A percentile compares a stretch with the other conserved stretches of the same genome.
phyloP scores from a whole-genome alignment of 2,888 invertebrate species.

The Caenorhabditis panamensis region DNA sequence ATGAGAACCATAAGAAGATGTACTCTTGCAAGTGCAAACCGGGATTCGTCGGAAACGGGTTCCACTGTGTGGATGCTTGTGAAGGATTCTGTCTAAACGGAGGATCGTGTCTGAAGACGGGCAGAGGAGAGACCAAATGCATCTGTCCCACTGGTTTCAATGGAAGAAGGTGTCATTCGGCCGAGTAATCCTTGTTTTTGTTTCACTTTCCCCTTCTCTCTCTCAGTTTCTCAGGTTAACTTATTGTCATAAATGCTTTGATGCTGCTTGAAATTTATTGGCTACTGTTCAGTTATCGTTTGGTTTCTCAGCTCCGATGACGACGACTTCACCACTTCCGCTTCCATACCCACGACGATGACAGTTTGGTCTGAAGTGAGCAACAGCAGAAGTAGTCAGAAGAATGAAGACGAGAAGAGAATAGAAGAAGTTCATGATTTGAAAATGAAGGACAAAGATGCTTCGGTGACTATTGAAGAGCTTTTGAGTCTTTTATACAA shows the following conservation, averaged over 20 bases:
- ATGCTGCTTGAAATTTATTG: no score
- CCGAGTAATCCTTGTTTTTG: not conserved
- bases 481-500: no score
- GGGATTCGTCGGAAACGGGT: conserved; percentile 72
- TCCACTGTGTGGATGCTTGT: conserved; percentile 69
- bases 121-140: conserved; percentile 68
- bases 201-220: not conserved
- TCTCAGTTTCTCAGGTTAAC: conserved; percentile 3
- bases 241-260: no score
- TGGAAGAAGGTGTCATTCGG: conserved; percentile 64
- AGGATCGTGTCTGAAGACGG: conserved; percentile 68
- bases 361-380: not conserved
- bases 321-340: conserved; percentile 10
- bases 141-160: conserved; percentile 63
- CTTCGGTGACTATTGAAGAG: no score
- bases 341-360: conserved; percentile 11
- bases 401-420: not conserved
- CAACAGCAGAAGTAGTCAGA: not conserved
- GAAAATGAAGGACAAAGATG: no score
- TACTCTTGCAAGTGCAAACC: conserved; percentile 73
- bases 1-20: conserved; percentile 67
- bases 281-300: not conserved
- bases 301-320: conserved; percentile 19
- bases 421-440: conserved; percentile 2
- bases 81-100: conserved; percentile 69